phyloP scores from a whole-genome alignment of 2,888 invertebrate species.

The Idaea dimidiata region DNA sequence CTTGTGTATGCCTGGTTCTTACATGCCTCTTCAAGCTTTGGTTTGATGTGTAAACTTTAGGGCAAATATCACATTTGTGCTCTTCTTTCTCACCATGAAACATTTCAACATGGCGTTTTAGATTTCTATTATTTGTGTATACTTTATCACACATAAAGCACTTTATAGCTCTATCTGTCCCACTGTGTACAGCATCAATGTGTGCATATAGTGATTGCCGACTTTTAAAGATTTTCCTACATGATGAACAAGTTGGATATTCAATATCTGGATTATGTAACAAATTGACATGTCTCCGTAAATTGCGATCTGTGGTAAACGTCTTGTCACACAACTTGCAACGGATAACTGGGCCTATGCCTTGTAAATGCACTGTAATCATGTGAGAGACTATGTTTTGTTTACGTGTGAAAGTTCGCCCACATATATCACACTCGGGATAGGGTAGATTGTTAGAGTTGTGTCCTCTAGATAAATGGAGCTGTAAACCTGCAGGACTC shows the following conservation, averaged over 20 bases:
- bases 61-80: constrained; percentile 55
- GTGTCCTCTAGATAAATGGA: constrained; percentile 55
- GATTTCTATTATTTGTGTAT: constrained; percentile 54
- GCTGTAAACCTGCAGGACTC: constrained; percentile 51
- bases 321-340: constrained; percentile 52
- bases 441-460: constrained; percentile 49
- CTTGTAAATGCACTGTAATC: constrained; percentile 59
- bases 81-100: constrained; percentile 52
- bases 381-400: constrained; percentile 67
- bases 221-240: constrained; percentile 52
- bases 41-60: constrained; percentile 61
- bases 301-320: constrained; percentile 56
- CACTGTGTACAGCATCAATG: constrained; percentile 46
- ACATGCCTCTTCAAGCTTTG: constrained; percentile 56
- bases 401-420: constrained; percentile 60
- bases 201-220: constrained; percentile 53
- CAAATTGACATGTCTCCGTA: constrained; percentile 56
- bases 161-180: constrained; percentile 35
- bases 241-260: constrained; percentile 55
- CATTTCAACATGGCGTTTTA: constrained; percentile 59
- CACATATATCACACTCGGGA: constrained; percentile 67
- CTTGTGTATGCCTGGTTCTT: constrained; percentile 36
- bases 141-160: constrained; percentile 55
- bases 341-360: constrained; percentile 39
- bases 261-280: constrained; percentile 53